Conservation (phyloP, 2,797 vertebrate species). For the Pangasius macronema region DNA sequence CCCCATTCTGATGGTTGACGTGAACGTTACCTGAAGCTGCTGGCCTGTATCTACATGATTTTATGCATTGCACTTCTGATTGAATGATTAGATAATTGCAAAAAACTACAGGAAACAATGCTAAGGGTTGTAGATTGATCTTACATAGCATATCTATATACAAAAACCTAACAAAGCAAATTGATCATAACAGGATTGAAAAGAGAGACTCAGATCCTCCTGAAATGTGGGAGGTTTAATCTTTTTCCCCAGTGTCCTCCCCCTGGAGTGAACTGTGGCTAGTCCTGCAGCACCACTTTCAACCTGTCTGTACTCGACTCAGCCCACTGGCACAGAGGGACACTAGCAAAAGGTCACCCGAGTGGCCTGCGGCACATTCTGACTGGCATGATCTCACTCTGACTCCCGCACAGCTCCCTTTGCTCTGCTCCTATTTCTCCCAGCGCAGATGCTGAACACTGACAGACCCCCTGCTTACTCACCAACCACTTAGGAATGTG, state of each 20-base stretch:
- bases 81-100: too few species aligned
- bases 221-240: conserved; percentile 44
- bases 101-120: too few species aligned
- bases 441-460: conserved; percentile 31
- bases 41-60: too few species aligned
- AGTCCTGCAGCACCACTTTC: conserved; percentile 55
- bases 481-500: not conserved
- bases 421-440: conserved; percentile 23
- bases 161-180: not conserved
- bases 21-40: too few species aligned
- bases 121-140: too few species aligned
- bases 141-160: not conserved
- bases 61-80: too few species aligned
- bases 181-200: conserved; percentile 22
- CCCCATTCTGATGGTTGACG: too few species aligned
- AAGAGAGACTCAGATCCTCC: conserved; percentile 15
- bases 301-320: conserved; percentile 51
- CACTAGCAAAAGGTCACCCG: conserved; percentile 54
- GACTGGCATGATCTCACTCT: conserved; percentile 17
- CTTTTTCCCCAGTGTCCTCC: conserved; percentile 47
- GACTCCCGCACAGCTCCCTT: conserved; percentile 34
- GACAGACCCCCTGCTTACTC: conserved; percentile 21
- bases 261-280: conserved; percentile 36
- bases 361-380: conserved; percentile 25
- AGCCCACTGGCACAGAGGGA: conserved; percentile 27